Percentiles rank a stretch among this genome's conserved stretches.
phyloP scores from a whole-genome alignment of 1,140 invertebrate genomes.

The Tetramorium parvispinum region DNA sequence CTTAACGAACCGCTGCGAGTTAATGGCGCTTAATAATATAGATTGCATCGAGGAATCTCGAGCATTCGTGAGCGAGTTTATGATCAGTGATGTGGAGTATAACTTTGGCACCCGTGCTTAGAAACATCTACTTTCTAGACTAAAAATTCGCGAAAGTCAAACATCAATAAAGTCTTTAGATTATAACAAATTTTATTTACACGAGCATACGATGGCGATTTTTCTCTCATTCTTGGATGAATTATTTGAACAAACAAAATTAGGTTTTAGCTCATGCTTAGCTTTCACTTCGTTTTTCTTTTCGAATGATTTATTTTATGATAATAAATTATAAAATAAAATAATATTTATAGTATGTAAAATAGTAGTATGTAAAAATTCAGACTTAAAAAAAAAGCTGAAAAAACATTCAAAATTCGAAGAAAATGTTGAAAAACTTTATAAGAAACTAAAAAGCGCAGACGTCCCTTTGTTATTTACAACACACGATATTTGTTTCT shows the following conservation, averaged over 20 bases:
- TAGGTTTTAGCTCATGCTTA: not conserved
- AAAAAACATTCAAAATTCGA: not conserved
- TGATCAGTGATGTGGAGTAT: not conserved
- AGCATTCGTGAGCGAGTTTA: conserved; percentile 20
- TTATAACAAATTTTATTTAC: not conserved
- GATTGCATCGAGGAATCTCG: conserved; percentile 40
- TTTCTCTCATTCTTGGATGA: not conserved
- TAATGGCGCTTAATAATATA: conserved; percentile 63
- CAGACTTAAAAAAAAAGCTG: not conserved
- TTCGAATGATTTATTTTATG: not conserved
- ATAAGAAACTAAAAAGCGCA: not conserved
- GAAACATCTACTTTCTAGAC: not conserved
- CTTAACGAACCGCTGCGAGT: conserved; percentile 40
- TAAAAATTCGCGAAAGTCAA: not conserved
- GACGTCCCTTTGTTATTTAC: not conserved
- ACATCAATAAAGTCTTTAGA: not conserved
- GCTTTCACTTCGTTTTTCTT: not conserved
- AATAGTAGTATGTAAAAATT: not conserved
- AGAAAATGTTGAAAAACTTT: not conserved
- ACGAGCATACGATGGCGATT: not conserved
- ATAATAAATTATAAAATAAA: not conserved
- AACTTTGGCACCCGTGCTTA: not conserved
- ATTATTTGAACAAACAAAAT: not conserved
- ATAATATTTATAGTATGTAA: not conserved
- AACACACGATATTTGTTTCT: not conserved